A percentile compares a stretch with the other conserved stretches of the same genome.
Conservation (phyloP, 30 jellyfish, hydroid and myxozoan species). For the Hydractinia symbiolongicarpus region DNA sequence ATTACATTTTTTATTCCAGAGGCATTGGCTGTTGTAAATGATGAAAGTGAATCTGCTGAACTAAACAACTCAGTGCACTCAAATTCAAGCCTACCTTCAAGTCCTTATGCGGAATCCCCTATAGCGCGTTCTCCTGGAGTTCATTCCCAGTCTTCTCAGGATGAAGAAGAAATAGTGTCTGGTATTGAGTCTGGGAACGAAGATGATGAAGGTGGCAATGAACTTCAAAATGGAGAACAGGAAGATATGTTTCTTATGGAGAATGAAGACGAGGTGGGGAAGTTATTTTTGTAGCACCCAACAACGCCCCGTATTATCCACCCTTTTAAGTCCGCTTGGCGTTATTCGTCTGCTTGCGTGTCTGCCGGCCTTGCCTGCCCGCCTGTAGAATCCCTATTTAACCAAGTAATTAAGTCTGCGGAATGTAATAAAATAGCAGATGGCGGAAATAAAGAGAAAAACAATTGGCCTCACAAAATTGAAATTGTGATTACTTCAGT, state of each 20-base stretch:
- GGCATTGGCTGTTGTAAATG: slow-evolving; percentile 9
- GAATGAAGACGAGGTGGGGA: slow-evolving; percentile 29
- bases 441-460: no score
- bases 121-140: slow-evolving; percentile 14
- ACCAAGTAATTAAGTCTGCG: no score
- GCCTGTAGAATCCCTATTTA: no score
- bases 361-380: no score
- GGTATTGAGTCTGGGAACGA: slow-evolving; percentile 49
- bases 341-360: no score
- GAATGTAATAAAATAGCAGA: no score
- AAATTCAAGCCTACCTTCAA: slow-evolving; percentile 7
- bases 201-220: slow-evolving; percentile 36
- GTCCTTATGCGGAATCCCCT: slow-evolving; percentile 33
- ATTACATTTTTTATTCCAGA: neutral
- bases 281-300: no score
- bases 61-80: neutral
- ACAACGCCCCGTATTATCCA: no score
- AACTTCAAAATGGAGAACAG: slow-evolving; percentile 4
- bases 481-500: no score
- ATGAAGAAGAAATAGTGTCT: slow-evolving; percentile 50
- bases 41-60: slow-evolving; percentile 15
- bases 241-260: slow-evolving; percentile 33
- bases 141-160: slow-evolving; percentile 37
- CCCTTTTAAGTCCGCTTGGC: no score
- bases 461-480: no score